A percentile compares a stretch with the other conserved stretches of the same genome.
These are phyloP conservation scores for Tragelaphus strepsiceros DNA, from an alignment of 2,113 vertebrate genomes.

Conservation along the genomic window DNA sequence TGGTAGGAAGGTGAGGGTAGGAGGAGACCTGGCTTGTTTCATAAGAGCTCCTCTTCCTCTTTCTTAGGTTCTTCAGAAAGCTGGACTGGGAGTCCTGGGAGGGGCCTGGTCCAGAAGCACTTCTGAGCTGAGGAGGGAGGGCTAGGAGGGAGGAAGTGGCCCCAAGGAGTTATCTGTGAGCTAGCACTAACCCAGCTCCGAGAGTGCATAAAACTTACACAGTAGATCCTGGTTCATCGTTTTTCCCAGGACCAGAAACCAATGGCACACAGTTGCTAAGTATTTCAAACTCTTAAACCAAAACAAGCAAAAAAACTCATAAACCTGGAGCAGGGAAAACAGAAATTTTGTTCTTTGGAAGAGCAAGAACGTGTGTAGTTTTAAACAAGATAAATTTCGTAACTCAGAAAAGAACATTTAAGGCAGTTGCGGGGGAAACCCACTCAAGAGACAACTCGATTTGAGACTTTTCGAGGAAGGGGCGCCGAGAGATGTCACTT, in stretches of 20 bases:
- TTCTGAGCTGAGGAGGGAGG: neutral
- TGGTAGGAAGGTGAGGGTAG: neutral
- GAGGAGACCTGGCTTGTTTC: neutral
- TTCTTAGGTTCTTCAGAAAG: neutral
- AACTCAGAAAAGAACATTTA: neutral
- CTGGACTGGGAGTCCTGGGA: neutral
- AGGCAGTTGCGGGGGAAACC: neutral
- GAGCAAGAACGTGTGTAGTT: neutral
- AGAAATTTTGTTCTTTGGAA: neutral
- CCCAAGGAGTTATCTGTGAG: neutral
- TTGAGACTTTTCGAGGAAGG: neutral
- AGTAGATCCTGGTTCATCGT: neutral
- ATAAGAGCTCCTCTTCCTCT: neutral
- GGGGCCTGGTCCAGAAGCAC: neutral
- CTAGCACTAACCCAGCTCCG: rapidly evolving
- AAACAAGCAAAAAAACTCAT: neutral
- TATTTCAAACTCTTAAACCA: neutral
- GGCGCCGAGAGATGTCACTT: rapidly evolving
- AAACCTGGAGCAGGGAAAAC: neutral
- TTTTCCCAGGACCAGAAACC: neutral
- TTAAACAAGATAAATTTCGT: neutral
- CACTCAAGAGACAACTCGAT: neutral
- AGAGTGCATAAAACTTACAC: too few species aligned
- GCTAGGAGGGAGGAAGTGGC: neutral
- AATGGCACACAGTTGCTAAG: neutral